phyloP scores from a whole-genome alignment of 2,113 vertebrate genomes.

The Aspiorhynchus laticeps region DNA sequence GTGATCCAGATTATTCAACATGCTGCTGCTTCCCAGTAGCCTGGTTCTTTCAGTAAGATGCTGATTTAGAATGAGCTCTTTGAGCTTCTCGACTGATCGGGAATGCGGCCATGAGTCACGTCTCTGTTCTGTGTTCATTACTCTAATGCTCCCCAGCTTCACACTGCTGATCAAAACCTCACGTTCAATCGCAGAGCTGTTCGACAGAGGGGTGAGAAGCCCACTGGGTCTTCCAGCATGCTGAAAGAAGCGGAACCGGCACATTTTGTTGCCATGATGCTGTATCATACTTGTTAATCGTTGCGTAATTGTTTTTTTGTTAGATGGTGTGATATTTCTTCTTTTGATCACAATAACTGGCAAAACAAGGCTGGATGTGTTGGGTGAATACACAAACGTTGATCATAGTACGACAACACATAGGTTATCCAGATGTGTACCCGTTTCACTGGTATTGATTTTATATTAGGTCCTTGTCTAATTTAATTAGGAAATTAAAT shows the following conservation, averaged over 20 bases:
- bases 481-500: neutral
- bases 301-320: neutral
- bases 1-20: neutral
- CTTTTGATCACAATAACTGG: neutral
- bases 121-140: constrained; percentile 24
- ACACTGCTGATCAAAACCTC: constrained; percentile 36
- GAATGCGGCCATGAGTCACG: constrained; percentile 29
- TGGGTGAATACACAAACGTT: neutral
- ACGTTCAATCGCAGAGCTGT: constrained; percentile 1
- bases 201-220: neutral
- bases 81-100: constrained; percentile 28
- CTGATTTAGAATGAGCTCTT: constrained; percentile 13
- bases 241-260: neutral
- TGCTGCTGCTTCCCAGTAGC: constrained; percentile 20
- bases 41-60: neutral
- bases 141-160: constrained; percentile 32
- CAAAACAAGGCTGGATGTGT: neutral
- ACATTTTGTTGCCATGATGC: neutral
- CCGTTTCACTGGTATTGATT: neutral
- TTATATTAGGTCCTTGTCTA: neutral
- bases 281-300: neutral
- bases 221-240: neutral
- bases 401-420: neutral
- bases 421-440: neutral
- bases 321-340: neutral